These are phyloP conservation scores for Onthophagus sagittarius DNA, from an alignment of 2,888 invertebrate genomes.

Conservation along the genomic window DNA sequence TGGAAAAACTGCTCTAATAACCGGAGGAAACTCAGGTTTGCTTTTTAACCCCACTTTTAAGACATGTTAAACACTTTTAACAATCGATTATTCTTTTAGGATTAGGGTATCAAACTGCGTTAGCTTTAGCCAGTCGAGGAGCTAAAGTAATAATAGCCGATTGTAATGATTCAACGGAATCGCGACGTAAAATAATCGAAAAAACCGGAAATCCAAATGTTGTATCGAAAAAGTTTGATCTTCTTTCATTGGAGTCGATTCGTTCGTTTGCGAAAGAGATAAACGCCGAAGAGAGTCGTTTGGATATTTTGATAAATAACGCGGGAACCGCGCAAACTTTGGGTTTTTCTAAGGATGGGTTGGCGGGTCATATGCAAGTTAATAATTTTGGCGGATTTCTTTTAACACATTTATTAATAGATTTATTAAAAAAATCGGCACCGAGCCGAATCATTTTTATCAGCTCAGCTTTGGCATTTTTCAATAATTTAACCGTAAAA, in stretches of 20 bases:
- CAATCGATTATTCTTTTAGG: constrained; percentile 34
- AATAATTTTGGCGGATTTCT: constrained; percentile 71
- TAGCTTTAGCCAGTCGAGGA: constrained; percentile 49
- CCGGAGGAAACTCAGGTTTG: constrained; percentile 14
- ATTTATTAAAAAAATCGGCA: constrained; percentile 40
- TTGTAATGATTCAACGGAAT: constrained; percentile 38
- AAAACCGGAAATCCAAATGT: constrained; percentile 42
- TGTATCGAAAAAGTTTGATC: constrained; percentile 49
- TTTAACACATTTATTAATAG: constrained; percentile 60
- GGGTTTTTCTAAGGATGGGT: constrained; percentile 57
- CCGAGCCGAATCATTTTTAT: constrained; percentile 43
- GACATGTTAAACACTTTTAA: background rate
- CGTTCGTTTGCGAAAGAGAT: constrained; percentile 60
- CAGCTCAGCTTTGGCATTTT: constrained; percentile 38
- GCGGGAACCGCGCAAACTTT: constrained; percentile 55
- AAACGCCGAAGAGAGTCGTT: constrained; percentile 50
- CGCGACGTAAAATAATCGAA: constrained; percentile 37
- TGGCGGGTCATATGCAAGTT: constrained; percentile 60
- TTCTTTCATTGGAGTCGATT: constrained; percentile 54
- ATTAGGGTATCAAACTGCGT: constrained; percentile 47
- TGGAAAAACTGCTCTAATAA: constrained; percentile 13
- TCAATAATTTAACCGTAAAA: constrained; percentile 36
- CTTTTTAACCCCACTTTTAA: background rate
- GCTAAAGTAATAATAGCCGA: constrained; percentile 55
- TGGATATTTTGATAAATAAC: constrained; percentile 64